phyloP scores from a whole-genome alignment of 2,113 vertebrate genomes.

The Brachyhypopomus occidentalis region DNA sequence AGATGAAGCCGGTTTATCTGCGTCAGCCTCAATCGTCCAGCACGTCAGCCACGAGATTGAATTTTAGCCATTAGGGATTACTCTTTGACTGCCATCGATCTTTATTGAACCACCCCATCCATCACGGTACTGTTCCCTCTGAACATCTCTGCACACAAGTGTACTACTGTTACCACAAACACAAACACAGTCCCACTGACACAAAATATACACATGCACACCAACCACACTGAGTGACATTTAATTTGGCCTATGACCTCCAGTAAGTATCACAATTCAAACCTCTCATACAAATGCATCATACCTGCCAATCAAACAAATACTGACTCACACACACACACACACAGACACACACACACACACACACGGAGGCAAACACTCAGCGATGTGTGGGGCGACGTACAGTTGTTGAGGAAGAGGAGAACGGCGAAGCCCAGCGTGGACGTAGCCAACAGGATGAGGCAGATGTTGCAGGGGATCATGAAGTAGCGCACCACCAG shows the following conservation, averaged over 20 bases:
- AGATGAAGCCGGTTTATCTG: conserved; percentile 57
- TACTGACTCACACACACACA: not conserved
- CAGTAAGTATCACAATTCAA: not conserved
- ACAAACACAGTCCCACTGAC: not conserved
- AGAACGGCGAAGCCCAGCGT: conserved; percentile 91
- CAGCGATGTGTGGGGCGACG: conserved; percentile 65
- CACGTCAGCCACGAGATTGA: conserved; percentile 50
- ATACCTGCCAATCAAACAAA: not conserved
- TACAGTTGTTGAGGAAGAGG: conserved; percentile 98
- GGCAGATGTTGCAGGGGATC: conserved; percentile 97
- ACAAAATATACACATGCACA: not conserved
- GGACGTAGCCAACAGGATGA: conserved; percentile 92
- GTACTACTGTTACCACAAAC: not conserved
- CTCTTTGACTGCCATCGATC: conserved; percentile 56
- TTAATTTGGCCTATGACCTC: conserved; percentile 27
- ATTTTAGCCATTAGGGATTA: conserved; percentile 58
- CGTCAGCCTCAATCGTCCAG: conserved; percentile 53
- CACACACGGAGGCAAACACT: conserved; percentile 28
- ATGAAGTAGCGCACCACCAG: conserved; percentile 95
- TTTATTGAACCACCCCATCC: conserved; percentile 55
- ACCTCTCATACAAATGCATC: not conserved
- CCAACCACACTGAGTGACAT: conserved; percentile 1
- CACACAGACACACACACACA: conserved; percentile 28
- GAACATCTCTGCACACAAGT: conserved; percentile 35
- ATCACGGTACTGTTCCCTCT: conserved; percentile 44